phyloP scores from a whole-genome alignment of 2,113 vertebrate species.

The Pristiophorus japonicus region DNA sequence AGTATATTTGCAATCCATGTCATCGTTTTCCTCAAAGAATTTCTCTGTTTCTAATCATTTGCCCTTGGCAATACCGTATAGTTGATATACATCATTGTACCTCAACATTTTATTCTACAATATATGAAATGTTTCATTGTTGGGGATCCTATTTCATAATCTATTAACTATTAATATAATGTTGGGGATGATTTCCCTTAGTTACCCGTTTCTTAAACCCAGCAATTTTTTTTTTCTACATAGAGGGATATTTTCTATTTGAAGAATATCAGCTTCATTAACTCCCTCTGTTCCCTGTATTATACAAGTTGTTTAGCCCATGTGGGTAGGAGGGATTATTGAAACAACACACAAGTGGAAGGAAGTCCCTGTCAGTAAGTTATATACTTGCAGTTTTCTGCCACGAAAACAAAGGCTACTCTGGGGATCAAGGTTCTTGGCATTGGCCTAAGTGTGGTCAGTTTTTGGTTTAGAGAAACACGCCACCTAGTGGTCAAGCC shows the following conservation, averaged over 20 bases:
- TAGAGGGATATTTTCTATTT: not conserved
- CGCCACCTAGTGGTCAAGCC: conserved; percentile 14
- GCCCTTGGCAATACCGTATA: not conserved
- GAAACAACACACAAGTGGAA: not conserved
- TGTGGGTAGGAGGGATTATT: not conserved
- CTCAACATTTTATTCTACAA: not conserved
- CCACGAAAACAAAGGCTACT: not conserved
- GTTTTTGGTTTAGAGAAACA: conserved; percentile 5
- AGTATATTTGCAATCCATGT: not conserved
- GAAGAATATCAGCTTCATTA: not conserved
- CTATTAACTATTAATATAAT: not conserved
- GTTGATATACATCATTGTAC: conserved; percentile 3
- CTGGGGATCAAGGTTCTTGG: not conserved
- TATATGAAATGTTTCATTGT: conserved; percentile 17
- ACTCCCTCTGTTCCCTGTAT: not conserved
- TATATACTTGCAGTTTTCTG: not conserved
- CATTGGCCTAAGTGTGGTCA: not conserved
- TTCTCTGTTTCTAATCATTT: not conserved
- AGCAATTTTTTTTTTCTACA: not conserved
- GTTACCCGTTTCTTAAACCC: not conserved
- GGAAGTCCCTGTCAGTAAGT: not conserved
- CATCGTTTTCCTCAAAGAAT: not conserved
- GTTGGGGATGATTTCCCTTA: not conserved
- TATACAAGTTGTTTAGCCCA: not conserved
- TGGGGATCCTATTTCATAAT: not conserved